Base-by-base conservation (phyloP, 2,888 invertebrate genomes). In the Gonocerus acuteangulatus region DNA sequence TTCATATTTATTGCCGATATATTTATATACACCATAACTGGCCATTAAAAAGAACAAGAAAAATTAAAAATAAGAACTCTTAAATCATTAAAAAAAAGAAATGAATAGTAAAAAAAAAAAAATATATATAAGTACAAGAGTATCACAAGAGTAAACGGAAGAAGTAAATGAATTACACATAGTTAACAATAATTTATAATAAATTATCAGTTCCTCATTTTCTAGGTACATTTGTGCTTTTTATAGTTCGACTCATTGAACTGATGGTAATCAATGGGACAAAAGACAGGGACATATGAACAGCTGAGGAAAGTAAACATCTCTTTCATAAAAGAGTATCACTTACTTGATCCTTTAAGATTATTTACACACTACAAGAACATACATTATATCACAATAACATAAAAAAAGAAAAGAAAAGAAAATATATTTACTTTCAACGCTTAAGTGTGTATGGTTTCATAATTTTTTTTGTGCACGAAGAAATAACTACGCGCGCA, bases 321-420 rank as follows among this genome's bases (percentile, higher is more conserved):
- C 18, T 27, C 57, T 57, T 22, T 47, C 18, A 19, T 13, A 57
- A 57, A 47, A 57, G 57, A 57, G 32, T 57, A 44, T 32, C 57
- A 47, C 57, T 57, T 47, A 57, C 27, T 45, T 57, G 23, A 45
- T 57, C 54, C 45, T 19, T 57, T 47, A 57, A 57, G 44, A 57
- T 45, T 47, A 57, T 54, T 57, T 57, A 57, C 57, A 57, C 32
- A 23, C 57, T 57, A 57, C 57, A 32, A 57, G 45, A 47, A 57
- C 57, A 57, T 57, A 56, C 32, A 57, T 22, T 56, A 56, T 57
- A 57, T 57, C 57, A 57, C 57, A 57, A 32, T 47, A 57, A 57
- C 57, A 19, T 47, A 45, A 45, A 42, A 27, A 54, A 23, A 54
- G 34, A 42, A 7, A 36, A 36, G 19, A 7, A 51, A 51, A 1